Conservation (phyloP, 2,113 vertebrate genomes). For the Ahaetulla prasina region DNA sequence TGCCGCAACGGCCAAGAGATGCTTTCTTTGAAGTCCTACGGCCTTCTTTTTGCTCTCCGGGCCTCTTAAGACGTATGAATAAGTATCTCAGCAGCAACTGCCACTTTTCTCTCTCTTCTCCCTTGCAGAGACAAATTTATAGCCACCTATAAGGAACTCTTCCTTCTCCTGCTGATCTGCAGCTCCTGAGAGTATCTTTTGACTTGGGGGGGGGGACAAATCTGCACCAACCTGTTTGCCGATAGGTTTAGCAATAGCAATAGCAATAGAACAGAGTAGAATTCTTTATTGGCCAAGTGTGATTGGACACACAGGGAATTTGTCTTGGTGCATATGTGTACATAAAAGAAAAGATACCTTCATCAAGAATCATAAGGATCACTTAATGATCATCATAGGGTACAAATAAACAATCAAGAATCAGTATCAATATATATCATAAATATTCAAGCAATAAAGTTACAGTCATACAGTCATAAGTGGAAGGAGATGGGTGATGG, state of each 20-base stretch:
- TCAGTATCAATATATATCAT: no score
- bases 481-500: no score
- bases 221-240: neutral
- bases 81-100: neutral
- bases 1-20: neutral
- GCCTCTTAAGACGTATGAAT: neutral
- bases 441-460: no score
- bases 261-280: no score
- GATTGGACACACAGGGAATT: no score
- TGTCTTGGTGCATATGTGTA: no score
- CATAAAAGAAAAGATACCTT: no score
- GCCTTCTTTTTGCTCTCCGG: neutral
- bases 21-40: neutral
- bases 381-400: no score
- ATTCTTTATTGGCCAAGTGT: no score
- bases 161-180: neutral
- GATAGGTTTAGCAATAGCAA: neutral
- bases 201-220: neutral
- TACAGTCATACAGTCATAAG: no score
- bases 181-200: neutral
- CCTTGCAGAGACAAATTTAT: neutral
- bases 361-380: no score
- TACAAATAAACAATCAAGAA: no score
- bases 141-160: neutral
- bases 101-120: neutral